These are phyloP conservation scores for Sylvia borin DNA, from an alignment of 2,797 vertebrate genomes.

Conservation along the genomic window DNA sequence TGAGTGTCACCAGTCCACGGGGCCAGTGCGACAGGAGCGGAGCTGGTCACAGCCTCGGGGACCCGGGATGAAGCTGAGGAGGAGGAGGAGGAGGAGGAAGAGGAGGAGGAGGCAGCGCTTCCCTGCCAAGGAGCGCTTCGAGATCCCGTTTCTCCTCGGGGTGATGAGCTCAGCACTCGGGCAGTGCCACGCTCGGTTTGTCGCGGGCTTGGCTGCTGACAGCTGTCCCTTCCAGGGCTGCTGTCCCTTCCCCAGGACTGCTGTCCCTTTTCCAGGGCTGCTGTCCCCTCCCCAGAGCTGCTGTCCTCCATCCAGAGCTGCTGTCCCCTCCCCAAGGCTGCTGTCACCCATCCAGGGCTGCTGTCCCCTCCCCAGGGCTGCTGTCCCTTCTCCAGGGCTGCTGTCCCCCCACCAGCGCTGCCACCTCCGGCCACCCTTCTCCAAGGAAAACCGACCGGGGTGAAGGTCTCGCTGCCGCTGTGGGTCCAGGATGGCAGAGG, in stretches of 20 bases:
- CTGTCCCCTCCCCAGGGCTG: too few relatives aligned
- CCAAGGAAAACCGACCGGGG: not conserved
- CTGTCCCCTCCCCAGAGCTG: not conserved
- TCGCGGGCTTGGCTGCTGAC: not conserved
- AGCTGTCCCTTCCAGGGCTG: not conserved
- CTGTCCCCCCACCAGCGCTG: not conserved
- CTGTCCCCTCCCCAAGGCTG: not conserved
- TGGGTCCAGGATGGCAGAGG: not conserved
- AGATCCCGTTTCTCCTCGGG: not conserved
- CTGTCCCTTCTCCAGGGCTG: not conserved
- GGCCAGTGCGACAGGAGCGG: not conserved
- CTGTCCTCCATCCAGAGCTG: not conserved
- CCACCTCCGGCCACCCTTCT: not conserved
- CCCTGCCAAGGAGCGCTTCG: not conserved
- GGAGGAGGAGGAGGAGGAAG: not conserved
- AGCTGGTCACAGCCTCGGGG: not conserved
- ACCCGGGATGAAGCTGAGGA: not conserved
- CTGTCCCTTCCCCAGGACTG: not conserved
- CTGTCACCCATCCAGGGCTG: not conserved
- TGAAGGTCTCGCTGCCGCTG: not conserved
- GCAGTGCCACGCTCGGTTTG: not conserved
- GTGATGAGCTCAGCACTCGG: conserved; percentile 33
- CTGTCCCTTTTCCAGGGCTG: not conserved
- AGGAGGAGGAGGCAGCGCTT: not conserved
- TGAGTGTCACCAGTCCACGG: rapidly evolving